These are phyloP conservation scores for Ginglymostoma cirratum DNA, from an alignment of 2,113 vertebrate species.

Conservation along the genomic window DNA sequence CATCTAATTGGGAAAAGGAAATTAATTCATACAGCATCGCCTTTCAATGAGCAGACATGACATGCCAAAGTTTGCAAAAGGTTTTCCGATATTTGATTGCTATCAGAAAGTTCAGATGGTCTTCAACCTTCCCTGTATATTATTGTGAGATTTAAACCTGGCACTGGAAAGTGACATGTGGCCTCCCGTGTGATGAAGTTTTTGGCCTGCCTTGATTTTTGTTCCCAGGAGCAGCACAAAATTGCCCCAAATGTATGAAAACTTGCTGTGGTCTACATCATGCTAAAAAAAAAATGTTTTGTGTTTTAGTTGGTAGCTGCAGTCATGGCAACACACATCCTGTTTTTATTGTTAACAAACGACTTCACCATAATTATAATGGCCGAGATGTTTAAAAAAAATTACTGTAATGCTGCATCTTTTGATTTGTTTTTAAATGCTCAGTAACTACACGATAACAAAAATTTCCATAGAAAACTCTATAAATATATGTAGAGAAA, in stretches of 20 bases:
- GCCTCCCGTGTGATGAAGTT: too few species aligned
- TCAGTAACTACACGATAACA: background rate
- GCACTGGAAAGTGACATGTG: too few species aligned
- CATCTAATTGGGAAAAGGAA: too few species aligned
- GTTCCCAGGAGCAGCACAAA: too few species aligned
- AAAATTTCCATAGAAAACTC: background rate
- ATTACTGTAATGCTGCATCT: background rate
- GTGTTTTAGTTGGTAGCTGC: background rate
- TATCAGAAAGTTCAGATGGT: too few species aligned
- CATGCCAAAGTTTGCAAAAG: too few species aligned
- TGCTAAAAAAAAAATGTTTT: background rate
- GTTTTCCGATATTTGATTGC: too few species aligned
- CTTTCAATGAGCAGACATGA: too few species aligned
- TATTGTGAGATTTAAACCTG: too few species aligned
- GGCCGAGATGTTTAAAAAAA: background rate
- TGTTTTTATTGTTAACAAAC: background rate
- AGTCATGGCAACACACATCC: background rate
- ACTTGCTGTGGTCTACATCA: background rate
- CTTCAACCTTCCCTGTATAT: too few species aligned
- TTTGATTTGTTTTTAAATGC: background rate
- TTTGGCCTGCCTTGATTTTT: too few species aligned
- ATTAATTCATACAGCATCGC: too few species aligned
- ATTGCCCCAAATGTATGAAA: background rate
- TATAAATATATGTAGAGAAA: background rate
- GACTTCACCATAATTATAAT: background rate